A percentile compares a stretch with the other conserved stretches of the same genome.
Evolutionary conservation across 2,888 invertebrate genomes (phyloP).

Genomic region (Patella caerulea): DNA sequence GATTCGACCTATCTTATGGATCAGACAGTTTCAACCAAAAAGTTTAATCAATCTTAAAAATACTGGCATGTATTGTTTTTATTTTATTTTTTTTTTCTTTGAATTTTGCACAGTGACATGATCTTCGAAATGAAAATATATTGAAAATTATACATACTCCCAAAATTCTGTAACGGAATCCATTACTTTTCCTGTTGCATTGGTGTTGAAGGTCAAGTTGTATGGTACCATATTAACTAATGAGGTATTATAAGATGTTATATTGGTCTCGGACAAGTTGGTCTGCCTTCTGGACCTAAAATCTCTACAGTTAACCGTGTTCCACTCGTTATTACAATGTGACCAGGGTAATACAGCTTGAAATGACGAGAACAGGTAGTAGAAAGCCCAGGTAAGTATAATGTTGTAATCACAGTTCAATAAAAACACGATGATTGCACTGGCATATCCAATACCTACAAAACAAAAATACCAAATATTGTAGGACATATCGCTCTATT

Average conservation of each 20-base stretch:
- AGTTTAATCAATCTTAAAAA: no score
- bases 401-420: constrained; percentile 76
- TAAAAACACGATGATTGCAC: constrained; percentile 73
- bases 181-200: background rate
- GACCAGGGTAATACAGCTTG: constrained; percentile 73
- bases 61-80: no score
- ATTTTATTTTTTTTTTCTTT: no score
- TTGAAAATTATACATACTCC: constrained; percentile 11
- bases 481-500: no score
- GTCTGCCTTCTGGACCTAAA: no score
- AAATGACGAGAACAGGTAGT: constrained; percentile 72
- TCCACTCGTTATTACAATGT: constrained; percentile 74
- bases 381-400: constrained; percentile 73
- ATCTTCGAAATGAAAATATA: background rate
- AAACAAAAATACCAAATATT: constrained; percentile 1
- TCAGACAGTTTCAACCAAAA: no score
- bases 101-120: no score
- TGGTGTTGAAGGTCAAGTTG: background rate
- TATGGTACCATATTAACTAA: background rate
- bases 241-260: background rate
- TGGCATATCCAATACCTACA: constrained; percentile 75
- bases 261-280: background rate
- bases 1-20: no score
- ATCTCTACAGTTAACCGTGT: constrained; percentile 66
- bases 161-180: constrained; percentile 8